Evolutionary conservation across 2,797 vertebrate species (phyloP), one percentile per base, ranked within the genome.

Genomic region (Uromys caudimaculatus): DNA sequence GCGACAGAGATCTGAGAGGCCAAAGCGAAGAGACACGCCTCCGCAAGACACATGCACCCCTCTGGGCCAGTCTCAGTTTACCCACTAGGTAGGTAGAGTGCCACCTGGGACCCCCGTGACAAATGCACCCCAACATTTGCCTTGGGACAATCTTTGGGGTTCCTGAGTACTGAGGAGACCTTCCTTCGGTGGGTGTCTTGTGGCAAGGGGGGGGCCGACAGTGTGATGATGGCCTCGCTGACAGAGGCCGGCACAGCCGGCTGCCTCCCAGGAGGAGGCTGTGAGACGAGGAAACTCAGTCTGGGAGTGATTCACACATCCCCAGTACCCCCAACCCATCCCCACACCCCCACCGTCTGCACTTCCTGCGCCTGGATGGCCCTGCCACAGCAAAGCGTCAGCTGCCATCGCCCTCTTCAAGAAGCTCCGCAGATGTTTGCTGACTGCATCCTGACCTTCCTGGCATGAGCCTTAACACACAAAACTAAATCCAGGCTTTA

Each of bases 221-320:
- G n/a, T 29, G 35, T 29, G 27, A 44, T 29, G 16, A 44, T 44
- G 58, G 8, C 4, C 38, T 44, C 38, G 8, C 38, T 44, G 16
- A 16, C 16, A 27, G n/a, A 38, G 56, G 56, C 32, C 16, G 17
- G 50, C 77, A 11, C 1, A 19, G 52, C 52, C 52, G 93, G 96
- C 93, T 79, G 92, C 75, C 2, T 12, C 54, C 77, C 47, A 17
- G 16, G 84, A 94, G 96, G 96, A 94, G 95, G 96, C 96, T 96
- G 97, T 78, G 89, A 58, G 78, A 83, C 95, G 95, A 97, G 97
- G 96, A 96, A 97, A 96, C 93, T 0, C 32, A 62, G 76, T 94
- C 94, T 67, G 11, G 91, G 62, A 86, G 67, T 35, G 14, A 78
- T 91, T 96, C 92, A 82, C 97, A 89, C 82, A 83, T 19, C 56